phyloP scores from a whole-genome alignment of 2,888 invertebrate species.

The Orthonevra nobilis region DNA sequence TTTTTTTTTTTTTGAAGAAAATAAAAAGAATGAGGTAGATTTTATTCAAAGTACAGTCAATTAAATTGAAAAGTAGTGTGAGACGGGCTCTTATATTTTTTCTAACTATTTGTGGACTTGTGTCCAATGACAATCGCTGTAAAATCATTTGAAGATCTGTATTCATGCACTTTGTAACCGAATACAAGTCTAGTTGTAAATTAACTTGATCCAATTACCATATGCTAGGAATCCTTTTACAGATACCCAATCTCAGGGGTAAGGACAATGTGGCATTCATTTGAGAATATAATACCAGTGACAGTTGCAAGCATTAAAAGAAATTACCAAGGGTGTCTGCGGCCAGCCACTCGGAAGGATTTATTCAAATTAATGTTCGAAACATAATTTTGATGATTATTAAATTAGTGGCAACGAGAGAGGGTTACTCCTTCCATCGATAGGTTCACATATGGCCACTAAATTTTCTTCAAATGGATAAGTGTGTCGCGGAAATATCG shows the following conservation, averaged over 20 bases:
- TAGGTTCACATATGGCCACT: slow-evolving; percentile 37
- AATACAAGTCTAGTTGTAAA: slow-evolving; percentile 41
- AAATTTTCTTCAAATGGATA: slow-evolving; percentile 27
- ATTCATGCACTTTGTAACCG: slow-evolving; percentile 31
- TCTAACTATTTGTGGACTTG: too few relatives aligned
- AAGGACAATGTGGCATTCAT: slow-evolving; percentile 46
- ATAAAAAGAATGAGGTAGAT: too few relatives aligned
- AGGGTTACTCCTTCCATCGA: slow-evolving; percentile 23
- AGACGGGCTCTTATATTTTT: too few relatives aligned
- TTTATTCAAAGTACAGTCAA: too few relatives aligned
- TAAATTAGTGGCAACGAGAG: slow-evolving; percentile 48
- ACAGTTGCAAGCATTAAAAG: slow-evolving; percentile 66
- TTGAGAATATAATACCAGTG: slow-evolving; percentile 44
- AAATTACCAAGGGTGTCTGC: slow-evolving; percentile 66
- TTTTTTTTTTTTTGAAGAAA: too few relatives aligned
- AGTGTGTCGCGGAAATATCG: slow-evolving; percentile 45
- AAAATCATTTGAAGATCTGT: too few relatives aligned
- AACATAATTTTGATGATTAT: slow-evolving; percentile 62
- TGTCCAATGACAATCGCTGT: too few relatives aligned
- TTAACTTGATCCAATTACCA: slow-evolving; percentile 70
- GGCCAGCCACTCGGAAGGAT: slow-evolving; percentile 69
- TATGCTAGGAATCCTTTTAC: slow-evolving; percentile 43
- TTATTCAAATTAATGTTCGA: slow-evolving; percentile 60
- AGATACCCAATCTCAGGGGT: background rate
- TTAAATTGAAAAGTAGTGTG: too few relatives aligned